These are phyloP conservation scores for Philaethria dido DNA, from an alignment of 2,888 invertebrate genomes.

Conservation along the genomic window DNA sequence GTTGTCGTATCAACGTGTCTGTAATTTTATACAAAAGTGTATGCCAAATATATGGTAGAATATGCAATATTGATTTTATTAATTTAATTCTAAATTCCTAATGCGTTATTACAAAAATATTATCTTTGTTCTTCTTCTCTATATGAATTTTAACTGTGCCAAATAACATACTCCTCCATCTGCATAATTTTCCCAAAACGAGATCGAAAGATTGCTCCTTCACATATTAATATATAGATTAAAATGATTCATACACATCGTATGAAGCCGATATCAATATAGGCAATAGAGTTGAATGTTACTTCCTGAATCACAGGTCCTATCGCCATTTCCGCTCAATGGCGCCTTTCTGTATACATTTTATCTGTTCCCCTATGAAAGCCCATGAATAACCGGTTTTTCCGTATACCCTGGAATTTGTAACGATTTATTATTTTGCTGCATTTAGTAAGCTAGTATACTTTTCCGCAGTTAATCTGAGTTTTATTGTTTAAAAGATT, in stretches of 20 bases:
- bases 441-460: neutral
- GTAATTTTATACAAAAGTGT: too few species aligned
- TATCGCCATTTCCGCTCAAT: constrained; percentile 26
- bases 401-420: constrained; percentile 10
- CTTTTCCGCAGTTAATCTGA: neutral
- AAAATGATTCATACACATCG: neutral
- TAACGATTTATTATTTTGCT: constrained; percentile 14
- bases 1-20: too few species aligned
- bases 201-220: neutral
- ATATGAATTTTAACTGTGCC: neutral
- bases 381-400: constrained; percentile 25
- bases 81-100: too few species aligned
- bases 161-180: neutral
- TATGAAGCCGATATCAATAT: constrained; percentile 1
- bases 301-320: constrained; percentile 22
- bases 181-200: neutral
- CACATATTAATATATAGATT: neutral
- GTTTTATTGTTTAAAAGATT: neutral
- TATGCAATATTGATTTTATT: too few species aligned
- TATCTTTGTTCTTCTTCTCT: too few species aligned
- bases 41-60: too few species aligned
- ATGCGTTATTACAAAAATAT: too few species aligned
- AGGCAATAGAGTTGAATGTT: constrained; percentile 16
- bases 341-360: constrained; percentile 19
- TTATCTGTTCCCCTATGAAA: constrained; percentile 22